Percentiles rank a stretch among this genome's conserved stretches.
Evolutionary conservation across 2,113 vertebrate genomes (phyloP).

Genomic region (Oenanthe melanoleuca): DNA sequence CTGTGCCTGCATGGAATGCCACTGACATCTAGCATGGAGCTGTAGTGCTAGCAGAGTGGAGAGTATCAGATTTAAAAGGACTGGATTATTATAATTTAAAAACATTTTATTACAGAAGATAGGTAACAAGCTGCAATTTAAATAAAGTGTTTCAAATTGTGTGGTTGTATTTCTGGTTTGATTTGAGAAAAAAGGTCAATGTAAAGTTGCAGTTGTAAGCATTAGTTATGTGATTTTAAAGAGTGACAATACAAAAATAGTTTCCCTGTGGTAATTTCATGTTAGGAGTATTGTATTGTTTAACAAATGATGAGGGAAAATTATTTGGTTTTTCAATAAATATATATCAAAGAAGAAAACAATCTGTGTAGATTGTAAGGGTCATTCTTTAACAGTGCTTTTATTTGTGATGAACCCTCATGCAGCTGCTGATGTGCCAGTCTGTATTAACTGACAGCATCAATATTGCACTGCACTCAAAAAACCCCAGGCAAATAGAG

Average conservation of each 20-base stretch:
- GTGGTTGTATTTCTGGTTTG: background rate
- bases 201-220: background rate
- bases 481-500: background rate
- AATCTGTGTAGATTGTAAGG: background rate
- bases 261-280: background rate
- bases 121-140: slow-evolving; percentile 8
- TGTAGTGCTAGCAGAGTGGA: background rate
- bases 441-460: background rate
- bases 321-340: background rate
- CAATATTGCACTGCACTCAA: background rate
- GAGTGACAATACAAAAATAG: background rate
- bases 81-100: background rate
- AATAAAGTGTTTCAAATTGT: background rate
- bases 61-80: background rate
- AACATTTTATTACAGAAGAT: background rate
- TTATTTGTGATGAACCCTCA: background rate
- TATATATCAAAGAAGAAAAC: background rate
- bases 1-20: slow-evolving; percentile 7
- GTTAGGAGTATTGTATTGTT: background rate
- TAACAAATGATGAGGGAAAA: background rate
- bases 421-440: background rate
- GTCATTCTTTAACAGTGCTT: background rate
- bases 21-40: background rate
- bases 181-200: background rate
- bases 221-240: slow-evolving; percentile 20